Base-by-base conservation (phyloP, 35 echinoderm and acorn worm genomes). In the Chiridota heheva region DNA sequence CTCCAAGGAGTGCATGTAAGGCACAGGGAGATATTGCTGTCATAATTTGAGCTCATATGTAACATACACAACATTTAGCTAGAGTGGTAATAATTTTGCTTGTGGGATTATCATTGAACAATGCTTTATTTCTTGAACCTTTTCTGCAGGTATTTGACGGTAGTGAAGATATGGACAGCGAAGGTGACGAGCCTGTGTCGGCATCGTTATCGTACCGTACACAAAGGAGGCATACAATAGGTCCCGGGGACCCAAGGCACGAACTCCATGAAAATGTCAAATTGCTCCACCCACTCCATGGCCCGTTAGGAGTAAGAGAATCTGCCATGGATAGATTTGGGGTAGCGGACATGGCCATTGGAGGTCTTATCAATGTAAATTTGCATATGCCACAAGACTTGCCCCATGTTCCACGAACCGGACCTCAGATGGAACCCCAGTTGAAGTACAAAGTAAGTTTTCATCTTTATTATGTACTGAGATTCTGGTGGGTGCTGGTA, bases 301-400 rank as follows among this genome's bases (percentile, higher is more conserved):
- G 76, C 48, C 57, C 28, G 46, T n/a, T 24, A 58, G 76, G 6
- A 40, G 25, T 22, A n/a, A n/a, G n/a, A n/a, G n/a, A n/a, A n/a
- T n/a, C n/a, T 46, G 49, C 41, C 25, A 77, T 77, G 47, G 44
- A 27, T 8, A 53, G 73, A 4, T 46, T 10, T 31, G 30, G 22
- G 36, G 44, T 36, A 2, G 31, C 60, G 1, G 29, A 44, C 27
- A 36, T 44, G 0, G 33, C 34, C 22, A 48, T 40, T 25, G 84
- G 73, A 55, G 74, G 81, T 67, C 29, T 44, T 62, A 5, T 17
- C 57, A 62, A 51, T 12, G 8, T 86, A 2, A 91, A 91, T 48
- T 38, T 72, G 32, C 87, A 87, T 44, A 44, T 95, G 86, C 86
- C 91, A 43, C 88, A 91, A 63, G 82, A 96, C 84, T 91, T 96